Conservation (phyloP, 2,113 vertebrate genomes). For the Datnioides undecimradiatus region DNA sequence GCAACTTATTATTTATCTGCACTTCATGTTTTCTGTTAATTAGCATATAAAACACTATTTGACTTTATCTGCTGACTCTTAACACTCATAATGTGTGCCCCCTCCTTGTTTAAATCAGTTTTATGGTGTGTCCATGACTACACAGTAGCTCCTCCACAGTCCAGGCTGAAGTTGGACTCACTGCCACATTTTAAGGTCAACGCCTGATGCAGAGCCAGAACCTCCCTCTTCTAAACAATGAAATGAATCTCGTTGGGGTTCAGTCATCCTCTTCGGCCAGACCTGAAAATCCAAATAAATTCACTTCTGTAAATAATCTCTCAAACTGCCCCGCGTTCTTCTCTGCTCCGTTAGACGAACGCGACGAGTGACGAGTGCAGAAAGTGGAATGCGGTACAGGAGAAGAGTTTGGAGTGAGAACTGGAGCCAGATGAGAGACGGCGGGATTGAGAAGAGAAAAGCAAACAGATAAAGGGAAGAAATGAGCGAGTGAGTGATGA, state of each 20-base stretch:
- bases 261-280: not conserved
- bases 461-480: slow-evolving; percentile 26
- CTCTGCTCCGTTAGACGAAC: not conserved
- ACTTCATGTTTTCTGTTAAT: too few relatives aligned
- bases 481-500: slow-evolving; percentile 25
- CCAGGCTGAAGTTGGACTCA: not conserved
- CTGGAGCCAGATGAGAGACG: not conserved
- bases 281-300: slow-evolving; percentile 34
- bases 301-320: slow-evolving; percentile 27
- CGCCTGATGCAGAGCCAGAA: not conserved
- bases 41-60: too few relatives aligned
- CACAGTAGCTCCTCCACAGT: not conserved
- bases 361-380: not conserved
- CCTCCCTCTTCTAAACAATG: slow-evolving; percentile 22
- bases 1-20: too few relatives aligned
- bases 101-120: not conserved
- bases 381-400: not conserved
- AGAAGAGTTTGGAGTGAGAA: not conserved
- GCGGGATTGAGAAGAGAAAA: not conserved
- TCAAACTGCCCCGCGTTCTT: slow-evolving; percentile 7
- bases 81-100: too few relatives aligned
- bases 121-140: not conserved
- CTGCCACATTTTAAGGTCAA: not conserved
- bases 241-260: not conserved
- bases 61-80: too few relatives aligned